These are phyloP conservation scores for Macrotus californicus DNA, from an alignment of 2,113 vertebrate species.

Conservation along the genomic window DNA sequence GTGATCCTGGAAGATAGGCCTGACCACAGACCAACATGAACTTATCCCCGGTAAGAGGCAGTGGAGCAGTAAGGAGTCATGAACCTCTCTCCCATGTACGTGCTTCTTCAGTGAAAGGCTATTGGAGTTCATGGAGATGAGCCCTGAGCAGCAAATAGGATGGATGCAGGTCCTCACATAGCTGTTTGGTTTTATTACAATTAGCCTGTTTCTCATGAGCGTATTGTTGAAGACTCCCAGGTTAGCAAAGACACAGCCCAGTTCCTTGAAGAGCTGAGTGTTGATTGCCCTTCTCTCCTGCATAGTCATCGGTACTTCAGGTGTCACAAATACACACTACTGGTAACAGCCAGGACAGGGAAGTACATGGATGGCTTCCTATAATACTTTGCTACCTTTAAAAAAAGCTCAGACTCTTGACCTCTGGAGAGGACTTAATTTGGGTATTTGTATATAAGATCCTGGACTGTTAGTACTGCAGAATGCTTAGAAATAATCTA, in stretches of 20 bases:
- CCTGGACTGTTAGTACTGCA: not conserved
- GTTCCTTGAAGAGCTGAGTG: not conserved
- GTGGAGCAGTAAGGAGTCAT: not conserved
- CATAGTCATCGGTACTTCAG: not conserved
- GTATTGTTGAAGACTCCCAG: not conserved
- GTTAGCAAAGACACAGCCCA: not conserved
- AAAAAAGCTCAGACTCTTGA: not conserved
- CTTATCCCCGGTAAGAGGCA: not conserved
- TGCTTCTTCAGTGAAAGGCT: not conserved
- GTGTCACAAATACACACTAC: not conserved
- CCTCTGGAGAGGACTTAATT: not conserved
- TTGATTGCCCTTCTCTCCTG: not conserved
- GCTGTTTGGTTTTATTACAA: not conserved
- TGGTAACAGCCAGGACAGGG: not conserved
- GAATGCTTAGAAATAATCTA: not conserved
- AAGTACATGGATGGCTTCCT: not conserved
- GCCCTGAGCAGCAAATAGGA: not conserved
- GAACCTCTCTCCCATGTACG: too few relatives aligned
- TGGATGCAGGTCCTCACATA: not conserved
- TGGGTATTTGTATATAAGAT: not conserved
- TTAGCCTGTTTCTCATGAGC: not conserved
- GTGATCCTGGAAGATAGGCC: not conserved
- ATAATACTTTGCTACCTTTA: not conserved
- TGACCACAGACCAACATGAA: not conserved
- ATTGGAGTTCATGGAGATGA: not conserved